Base-by-base conservation (phyloP, 2,888 invertebrate species). In the Dryocosmus kuriphilus region DNA sequence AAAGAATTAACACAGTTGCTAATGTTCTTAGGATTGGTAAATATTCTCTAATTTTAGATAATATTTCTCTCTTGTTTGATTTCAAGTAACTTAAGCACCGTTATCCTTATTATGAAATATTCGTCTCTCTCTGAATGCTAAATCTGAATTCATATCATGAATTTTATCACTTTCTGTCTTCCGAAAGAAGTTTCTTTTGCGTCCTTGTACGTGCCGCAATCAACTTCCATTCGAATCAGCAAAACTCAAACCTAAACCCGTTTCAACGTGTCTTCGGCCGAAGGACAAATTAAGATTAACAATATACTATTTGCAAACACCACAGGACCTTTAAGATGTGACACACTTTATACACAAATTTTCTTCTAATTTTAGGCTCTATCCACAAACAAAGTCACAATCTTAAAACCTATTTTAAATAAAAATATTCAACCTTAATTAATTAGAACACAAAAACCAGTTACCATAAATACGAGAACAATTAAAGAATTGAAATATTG, bases 81-180 rank as follows among this genome's bases (percentile, higher is more conserved):
- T 55, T 55, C n/a, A 22, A 41, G 4, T n/a, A 8, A 14, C 8
- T 9, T 7, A 8, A 41, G 2, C 2, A 24, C 11, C 11, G 24
- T 57, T 57, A 57, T 24, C 24, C 14, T 32, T 32, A 5, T 63
- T 32, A n/a, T n/a, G 63, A 63, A 63, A 32, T 32, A 32, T n/a
- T n/a, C n/a, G n/a, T 32, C 9, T 62, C 32, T 62, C 19, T 19
- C n/a, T 32, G 30, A 62, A 62, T 63, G n/a, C 63, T 63, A n/a
- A 35, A 63, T 32, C 11, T n/a, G 32, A 63, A 35, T 63, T 63
- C n/a, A 57, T 63, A 35, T 60, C 27, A 60, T n/a, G 35, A 32
- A 63, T 63, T 63, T 63, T n/a, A 62, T 63, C n/a, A 32, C 63
- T 63, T 35, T 63, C 63, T 35, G 32, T 63, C 63, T 35, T 63